Evolutionary conservation across 2,797 vertebrate species (phyloP).

Genomic region (Moxostoma hubbsi): DNA sequence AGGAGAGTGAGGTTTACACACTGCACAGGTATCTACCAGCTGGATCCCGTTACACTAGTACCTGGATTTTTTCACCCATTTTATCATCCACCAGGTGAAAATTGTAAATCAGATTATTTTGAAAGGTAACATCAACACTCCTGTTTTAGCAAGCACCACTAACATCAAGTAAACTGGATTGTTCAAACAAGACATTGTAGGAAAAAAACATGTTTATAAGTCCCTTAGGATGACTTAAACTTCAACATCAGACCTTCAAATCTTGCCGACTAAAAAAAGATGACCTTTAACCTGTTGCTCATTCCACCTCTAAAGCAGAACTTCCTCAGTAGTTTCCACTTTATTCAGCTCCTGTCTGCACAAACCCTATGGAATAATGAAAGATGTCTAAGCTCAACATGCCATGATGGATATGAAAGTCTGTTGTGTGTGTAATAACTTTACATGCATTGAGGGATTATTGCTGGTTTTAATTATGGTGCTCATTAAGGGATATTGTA

Average conservation of each 20-base stretch:
- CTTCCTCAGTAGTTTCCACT: constrained; percentile 75
- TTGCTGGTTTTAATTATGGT: no score
- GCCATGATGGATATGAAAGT: constrained; percentile 65
- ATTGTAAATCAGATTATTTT: no score
- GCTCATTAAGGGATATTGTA: no score
- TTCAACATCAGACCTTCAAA: constrained; percentile 81
- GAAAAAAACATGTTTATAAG: background rate
- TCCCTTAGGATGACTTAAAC: constrained; percentile 66
- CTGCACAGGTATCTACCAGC: no score
- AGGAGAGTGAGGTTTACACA: no score
- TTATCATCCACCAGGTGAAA: no score
- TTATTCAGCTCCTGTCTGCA: constrained; percentile 36
- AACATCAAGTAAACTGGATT: background rate
- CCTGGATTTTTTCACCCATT: no score
- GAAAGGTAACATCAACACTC: background rate
- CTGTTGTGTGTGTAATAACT: constrained; percentile 8
- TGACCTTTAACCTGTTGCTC: constrained; percentile 85
- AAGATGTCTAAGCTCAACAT: constrained; percentile 76
- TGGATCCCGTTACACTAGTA: no score
- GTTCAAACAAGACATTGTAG: background rate
- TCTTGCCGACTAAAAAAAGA: constrained; percentile 21
- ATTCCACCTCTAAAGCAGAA: constrained; percentile 89
- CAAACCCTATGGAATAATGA: constrained; percentile 70
- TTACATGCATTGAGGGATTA: background rate
- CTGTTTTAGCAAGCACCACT: background rate